These are phyloP conservation scores for Neostethus bicornis DNA, from an alignment of 2,797 vertebrate genomes.

Conservation along the genomic window DNA sequence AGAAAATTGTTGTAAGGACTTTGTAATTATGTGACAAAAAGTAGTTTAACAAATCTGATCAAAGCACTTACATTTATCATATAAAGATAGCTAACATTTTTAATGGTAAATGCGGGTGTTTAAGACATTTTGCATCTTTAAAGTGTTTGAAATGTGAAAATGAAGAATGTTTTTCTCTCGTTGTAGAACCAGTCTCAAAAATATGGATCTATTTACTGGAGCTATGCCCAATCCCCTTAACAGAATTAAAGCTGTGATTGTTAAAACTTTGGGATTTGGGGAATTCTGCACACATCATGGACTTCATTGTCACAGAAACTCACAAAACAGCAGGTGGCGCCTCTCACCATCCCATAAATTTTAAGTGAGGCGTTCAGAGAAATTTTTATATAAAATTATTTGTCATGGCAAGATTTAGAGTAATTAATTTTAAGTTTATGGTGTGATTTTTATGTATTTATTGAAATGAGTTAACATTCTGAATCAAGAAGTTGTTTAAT, in stretches of 20 bases:
- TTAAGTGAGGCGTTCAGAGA: not conserved
- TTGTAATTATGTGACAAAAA: too few species aligned
- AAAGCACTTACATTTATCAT: too few species aligned
- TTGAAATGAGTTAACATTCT: not conserved
- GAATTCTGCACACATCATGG: slow-evolving; percentile 7
- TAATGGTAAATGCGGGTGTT: too few species aligned
- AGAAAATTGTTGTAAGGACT: too few species aligned
- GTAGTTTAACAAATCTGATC: too few species aligned
- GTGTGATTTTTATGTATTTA: not conserved
- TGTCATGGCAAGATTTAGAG: too few species aligned
- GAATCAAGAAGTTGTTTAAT: too few species aligned
- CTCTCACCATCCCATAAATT: slow-evolving; percentile 32
- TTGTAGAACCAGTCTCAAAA: slow-evolving; percentile 42
- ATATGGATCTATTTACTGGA: slow-evolving; percentile 26
- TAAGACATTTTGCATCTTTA: slow-evolving; percentile 23
- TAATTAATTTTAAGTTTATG: not conserved
- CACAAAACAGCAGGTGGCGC: slow-evolving; percentile 60
- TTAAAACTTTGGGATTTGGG: slow-evolving; percentile 13
- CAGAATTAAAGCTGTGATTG: slow-evolving; percentile 27
- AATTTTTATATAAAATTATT: too few species aligned
- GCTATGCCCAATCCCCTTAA: slow-evolving; percentile 51
- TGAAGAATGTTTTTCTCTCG: slow-evolving; percentile 54
- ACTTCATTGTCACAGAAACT: not conserved
- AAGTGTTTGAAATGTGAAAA: slow-evolving; percentile 49
- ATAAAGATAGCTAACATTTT: not conserved